Evolutionary conservation across 2,888 invertebrate species (phyloP), one percentile per base, ranked within the genome.

Genomic region (Amblyteles armatorius): DNA sequence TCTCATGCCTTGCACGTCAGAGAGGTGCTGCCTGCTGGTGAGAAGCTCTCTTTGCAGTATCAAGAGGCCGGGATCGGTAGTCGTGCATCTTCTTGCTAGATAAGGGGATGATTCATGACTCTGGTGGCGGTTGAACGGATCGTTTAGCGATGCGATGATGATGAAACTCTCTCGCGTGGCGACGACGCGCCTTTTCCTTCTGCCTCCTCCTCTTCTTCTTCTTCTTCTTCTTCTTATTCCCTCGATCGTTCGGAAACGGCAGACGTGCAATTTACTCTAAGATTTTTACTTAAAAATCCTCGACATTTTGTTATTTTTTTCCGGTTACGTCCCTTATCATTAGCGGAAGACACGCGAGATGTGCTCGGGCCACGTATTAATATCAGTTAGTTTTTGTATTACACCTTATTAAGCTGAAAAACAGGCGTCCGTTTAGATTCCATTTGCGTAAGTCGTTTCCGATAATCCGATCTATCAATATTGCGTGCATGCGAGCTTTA

Each of bases 61-160:
- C 84, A 79, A 82, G 84, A 82, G 65, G 74, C 78, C 80, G 85
- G 80, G 87, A 90, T 90, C 91, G 86, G 87, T 83, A 87, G 87
- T 91, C 91, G 90, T 91, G 91, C 91, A 91, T 91, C 89, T 91
- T 82, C 87, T 79, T 71, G 65, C 84, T 90, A 90, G 91, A 91
- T 91, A 91, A 91, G 90, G 83, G 85, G 87, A 90, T 91, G 91
- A 91, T 91, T 89, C 87, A 91, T 89, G 83, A 87, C 88, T 86
- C 79, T 50, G 76, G 83, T 81, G 80, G 80, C 84, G 55, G 80
- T 73, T 36, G 82, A 79, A 71, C 74, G 74, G 69, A 82, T 84
- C 82, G 82, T 84, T 84, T 84, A 84, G 84, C 82, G 72, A 86
- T 74, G 72, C 78, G 65, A 79, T 78, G 83, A 85, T 83, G 87